Evolutionary conservation across 2,113 vertebrate species (phyloP).

Genomic region (Atractosteus spatula): DNA sequence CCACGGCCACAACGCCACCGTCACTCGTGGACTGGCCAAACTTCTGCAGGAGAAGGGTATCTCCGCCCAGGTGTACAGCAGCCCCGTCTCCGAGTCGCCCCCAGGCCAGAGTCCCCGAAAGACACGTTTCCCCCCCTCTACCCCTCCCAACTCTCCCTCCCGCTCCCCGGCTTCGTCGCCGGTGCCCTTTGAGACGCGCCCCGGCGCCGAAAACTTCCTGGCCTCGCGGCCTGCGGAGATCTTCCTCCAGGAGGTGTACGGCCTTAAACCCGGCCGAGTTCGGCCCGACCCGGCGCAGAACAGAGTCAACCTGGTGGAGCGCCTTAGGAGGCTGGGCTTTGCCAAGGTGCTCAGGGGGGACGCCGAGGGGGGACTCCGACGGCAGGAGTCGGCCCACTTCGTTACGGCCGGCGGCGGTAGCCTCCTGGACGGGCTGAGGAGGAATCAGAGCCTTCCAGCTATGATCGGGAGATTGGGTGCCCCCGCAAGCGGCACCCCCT

Average conservation of each 20-base stretch:
- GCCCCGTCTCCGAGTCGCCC: conserved; percentile 22
- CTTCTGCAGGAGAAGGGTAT: conserved; percentile 90
- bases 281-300: conserved; percentile 62
- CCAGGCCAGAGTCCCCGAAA: conserved; percentile 38
- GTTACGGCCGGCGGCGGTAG: conserved; percentile 75
- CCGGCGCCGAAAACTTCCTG: conserved; percentile 82
- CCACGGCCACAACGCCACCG: conserved; percentile 64
- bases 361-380: conserved; percentile 44
- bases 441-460: conserved; percentile 90
- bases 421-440: conserved; percentile 81
- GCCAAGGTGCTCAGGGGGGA: conserved; percentile 68
- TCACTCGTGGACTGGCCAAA: conserved; percentile 75
- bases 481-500: conserved; percentile 49
- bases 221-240: conserved; percentile 93
- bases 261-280: conserved; percentile 69
- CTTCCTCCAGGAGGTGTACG: conserved; percentile 89
- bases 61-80: conserved; percentile 81
- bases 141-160: conserved; percentile 73
- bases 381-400: conserved; percentile 73
- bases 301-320: conserved; percentile 79
- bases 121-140: conserved; percentile 57
- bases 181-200: conserved; percentile 63
- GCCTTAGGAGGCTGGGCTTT: conserved; percentile 84
- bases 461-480: conserved; percentile 75
- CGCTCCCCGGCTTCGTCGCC: conserved; percentile 70